Evolutionary conservation across 2,113 vertebrate species (phyloP).

Genomic region (Miniopterus natalensis): DNA sequence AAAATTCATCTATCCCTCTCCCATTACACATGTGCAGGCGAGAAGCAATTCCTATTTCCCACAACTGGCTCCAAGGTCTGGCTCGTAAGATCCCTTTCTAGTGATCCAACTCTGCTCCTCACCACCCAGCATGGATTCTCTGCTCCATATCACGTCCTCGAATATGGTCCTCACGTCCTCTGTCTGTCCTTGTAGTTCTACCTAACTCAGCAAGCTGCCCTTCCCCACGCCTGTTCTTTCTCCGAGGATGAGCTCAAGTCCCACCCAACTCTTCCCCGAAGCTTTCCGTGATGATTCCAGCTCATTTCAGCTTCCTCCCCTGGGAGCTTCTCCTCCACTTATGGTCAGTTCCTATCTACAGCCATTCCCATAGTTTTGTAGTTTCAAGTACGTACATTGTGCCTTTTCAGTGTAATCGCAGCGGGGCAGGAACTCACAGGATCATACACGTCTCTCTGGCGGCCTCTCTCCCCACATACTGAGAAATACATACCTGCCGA

Average conservation of each 20-base stretch:
- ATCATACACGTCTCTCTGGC: neutral
- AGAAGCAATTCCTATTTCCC: too few relatives aligned
- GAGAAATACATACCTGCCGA: neutral
- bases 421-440: neutral
- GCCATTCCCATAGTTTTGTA: neutral
- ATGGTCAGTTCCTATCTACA: neutral
- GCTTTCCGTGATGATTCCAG: neutral
- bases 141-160: neutral
- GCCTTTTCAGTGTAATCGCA: neutral
- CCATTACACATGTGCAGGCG: fast-evolving
- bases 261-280: neutral
- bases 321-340: neutral
- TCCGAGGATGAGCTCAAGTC: neutral
- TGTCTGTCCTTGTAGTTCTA: neutral
- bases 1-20: neutral
- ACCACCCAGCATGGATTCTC: neutral
- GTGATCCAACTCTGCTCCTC: neutral
- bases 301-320: neutral
- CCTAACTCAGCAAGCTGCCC: neutral
- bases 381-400: neutral
- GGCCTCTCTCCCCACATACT: too few relatives aligned
- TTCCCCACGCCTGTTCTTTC: neutral
- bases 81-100: neutral
- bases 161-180: neutral
- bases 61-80: too few relatives aligned